Conservation (phyloP, 2,113 vertebrate species). For the Butorides virescens region DNA sequence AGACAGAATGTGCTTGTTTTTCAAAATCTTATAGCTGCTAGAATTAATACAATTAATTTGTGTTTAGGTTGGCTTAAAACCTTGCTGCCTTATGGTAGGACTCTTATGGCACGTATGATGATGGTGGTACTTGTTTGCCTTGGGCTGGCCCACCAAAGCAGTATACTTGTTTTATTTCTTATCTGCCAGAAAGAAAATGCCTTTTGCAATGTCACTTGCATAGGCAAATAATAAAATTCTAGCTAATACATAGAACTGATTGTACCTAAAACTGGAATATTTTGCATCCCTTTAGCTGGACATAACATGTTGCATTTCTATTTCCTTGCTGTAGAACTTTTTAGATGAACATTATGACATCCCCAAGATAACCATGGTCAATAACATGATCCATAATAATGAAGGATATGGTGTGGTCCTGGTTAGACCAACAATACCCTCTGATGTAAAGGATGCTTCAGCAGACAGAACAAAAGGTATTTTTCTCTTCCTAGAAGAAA, state of each 20-base stretch:
- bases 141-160: not conserved
- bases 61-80: not conserved
- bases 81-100: not conserved
- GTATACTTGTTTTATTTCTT: not conserved
- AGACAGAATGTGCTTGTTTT: not conserved
- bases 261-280: not conserved
- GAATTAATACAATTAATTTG: not conserved
- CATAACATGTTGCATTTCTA: not conserved
- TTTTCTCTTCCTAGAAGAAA: not conserved
- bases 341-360: constrained; percentile 82
- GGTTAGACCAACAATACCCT: constrained; percentile 79
- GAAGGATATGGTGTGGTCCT: constrained; percentile 91
- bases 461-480: constrained; percentile 67
- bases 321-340: constrained; percentile 83
- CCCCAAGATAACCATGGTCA: constrained; percentile 90
- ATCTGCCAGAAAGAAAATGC: not conserved
- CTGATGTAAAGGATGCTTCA: constrained; percentile 44
- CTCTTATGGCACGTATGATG: not conserved
- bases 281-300: not conserved
- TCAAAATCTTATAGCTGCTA: not conserved
- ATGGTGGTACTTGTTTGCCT: not conserved
- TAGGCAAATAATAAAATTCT: not conserved
- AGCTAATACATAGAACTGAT: not conserved
- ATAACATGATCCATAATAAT: constrained; percentile 94
- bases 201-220: not conserved